These are phyloP conservation scores for Acipenser ruthenus DNA, from an alignment of 2,797 vertebrate species.

Conservation along the genomic window DNA sequence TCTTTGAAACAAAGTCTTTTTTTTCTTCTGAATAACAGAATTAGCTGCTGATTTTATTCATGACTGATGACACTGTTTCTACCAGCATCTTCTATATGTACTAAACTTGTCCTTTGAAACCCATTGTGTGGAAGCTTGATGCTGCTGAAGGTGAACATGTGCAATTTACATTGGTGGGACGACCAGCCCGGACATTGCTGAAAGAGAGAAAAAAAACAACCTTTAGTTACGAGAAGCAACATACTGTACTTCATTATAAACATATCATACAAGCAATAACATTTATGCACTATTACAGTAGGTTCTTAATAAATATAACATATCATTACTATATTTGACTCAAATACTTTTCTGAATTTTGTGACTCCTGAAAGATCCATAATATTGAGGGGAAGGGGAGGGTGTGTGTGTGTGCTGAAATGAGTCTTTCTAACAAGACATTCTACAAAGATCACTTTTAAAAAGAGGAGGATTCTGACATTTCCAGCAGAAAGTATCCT, in stretches of 20 bases:
- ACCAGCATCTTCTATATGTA: conserved; percentile 67
- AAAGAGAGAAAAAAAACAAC: conserved; percentile 44
- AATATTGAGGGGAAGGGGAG: neutral
- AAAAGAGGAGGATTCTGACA: conserved; percentile 42
- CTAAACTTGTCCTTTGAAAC: conserved; percentile 69
- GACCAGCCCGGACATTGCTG: conserved; percentile 93
- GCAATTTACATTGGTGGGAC: conserved; percentile 92
- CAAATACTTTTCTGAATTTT: too few relatives aligned
- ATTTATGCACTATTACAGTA: too few relatives aligned
- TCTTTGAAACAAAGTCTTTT: conserved; percentile 72
- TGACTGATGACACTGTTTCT: conserved; percentile 59
- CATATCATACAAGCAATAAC: conserved; percentile 1
- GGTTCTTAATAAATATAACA: too few relatives aligned
- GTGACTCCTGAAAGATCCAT: conserved; percentile 7
- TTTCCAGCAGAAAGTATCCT: conserved; percentile 51
- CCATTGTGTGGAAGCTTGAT: conserved; percentile 62
- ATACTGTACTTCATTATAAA: conserved; percentile 9
- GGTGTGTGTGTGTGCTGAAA: conserved; percentile 23
- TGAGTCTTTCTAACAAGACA: conserved; percentile 22
- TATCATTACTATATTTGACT: neutral
- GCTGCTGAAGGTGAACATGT: conserved; percentile 67
- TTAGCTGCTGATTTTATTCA: conserved; percentile 60
- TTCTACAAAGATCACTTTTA: conserved; percentile 30
- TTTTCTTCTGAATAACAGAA: conserved; percentile 52
- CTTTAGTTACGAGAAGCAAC: conserved; percentile 30